Evolutionary conservation across 2,888 invertebrate genomes (phyloP).

Genomic region (Drosophila nr. medialis): DNA sequence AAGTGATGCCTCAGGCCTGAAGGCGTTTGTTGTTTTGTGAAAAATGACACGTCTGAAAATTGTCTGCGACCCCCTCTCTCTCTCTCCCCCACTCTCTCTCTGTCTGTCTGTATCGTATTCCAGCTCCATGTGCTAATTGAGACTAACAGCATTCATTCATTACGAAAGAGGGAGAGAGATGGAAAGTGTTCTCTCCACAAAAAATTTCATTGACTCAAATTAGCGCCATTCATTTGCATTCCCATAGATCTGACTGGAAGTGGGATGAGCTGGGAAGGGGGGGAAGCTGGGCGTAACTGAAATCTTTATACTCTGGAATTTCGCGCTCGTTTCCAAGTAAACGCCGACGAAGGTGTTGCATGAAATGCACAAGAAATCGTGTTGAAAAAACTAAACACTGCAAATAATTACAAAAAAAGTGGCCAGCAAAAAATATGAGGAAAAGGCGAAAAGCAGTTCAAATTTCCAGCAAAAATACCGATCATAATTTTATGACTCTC

Average conservation of each 20-base stretch:
- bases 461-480: constrained; percentile 72
- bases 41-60: constrained; percentile 70
- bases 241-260: background rate
- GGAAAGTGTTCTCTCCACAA: constrained; percentile 3
- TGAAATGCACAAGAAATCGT: constrained; percentile 75
- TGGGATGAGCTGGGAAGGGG: background rate
- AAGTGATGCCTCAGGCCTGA: constrained; percentile 50
- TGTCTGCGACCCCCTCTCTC: constrained; percentile 16
- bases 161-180: constrained; percentile 2
- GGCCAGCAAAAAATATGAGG: constrained; percentile 35
- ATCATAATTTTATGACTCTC: constrained; percentile 74
- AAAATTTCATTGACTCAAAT: constrained; percentile 40
- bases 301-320: constrained; percentile 52
- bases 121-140: constrained; percentile 47
- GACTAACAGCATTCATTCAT: constrained; percentile 44
- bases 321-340: constrained; percentile 58
- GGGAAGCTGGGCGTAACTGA: constrained; percentile 14
- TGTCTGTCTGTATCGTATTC: constrained; percentile 8
- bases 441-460: constrained; percentile 52
- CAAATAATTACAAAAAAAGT: constrained; percentile 55
- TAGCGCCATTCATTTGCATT: constrained; percentile 50
- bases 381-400: constrained; percentile 65
- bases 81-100: background rate
- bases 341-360: constrained; percentile 71
- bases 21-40: constrained; percentile 68